Conservation (phyloP, 2,797 vertebrate genomes). For the Scolopax bukidnonensis region DNA sequence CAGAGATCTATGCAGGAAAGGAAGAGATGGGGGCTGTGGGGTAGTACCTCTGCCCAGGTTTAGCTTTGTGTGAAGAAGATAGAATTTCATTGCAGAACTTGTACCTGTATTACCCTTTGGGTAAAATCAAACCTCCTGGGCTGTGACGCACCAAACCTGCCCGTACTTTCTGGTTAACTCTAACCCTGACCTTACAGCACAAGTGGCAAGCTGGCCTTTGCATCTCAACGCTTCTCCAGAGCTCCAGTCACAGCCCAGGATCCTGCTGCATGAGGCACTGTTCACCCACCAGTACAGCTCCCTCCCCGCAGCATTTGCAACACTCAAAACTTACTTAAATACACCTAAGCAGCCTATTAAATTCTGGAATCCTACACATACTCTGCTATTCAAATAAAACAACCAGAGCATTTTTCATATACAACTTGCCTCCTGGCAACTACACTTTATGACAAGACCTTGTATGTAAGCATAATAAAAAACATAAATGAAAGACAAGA, state of each 20-base stretch:
- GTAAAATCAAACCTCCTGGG: background rate
- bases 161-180: background rate
- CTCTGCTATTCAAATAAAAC: background rate
- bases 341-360: background rate
- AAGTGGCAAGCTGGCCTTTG: background rate
- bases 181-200: background rate
- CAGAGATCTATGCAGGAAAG: background rate
- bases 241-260: background rate
- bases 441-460: background rate
- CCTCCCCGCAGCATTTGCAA: background rate
- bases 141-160: background rate
- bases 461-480: background rate
- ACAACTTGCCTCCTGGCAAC: slow-evolving; percentile 35
- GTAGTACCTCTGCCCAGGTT: background rate
- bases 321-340: background rate
- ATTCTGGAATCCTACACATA: background rate
- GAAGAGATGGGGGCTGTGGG: background rate
- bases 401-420: background rate
- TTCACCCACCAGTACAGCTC: background rate
- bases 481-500: slow-evolving; percentile 13
- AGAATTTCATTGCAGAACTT: background rate
- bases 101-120: background rate
- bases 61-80: background rate
- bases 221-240: background rate
- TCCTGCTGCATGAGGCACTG: background rate